Evolutionary conservation across 2,113 vertebrate genomes (phyloP).

Genomic region (Pelobates fuscus): DNA sequence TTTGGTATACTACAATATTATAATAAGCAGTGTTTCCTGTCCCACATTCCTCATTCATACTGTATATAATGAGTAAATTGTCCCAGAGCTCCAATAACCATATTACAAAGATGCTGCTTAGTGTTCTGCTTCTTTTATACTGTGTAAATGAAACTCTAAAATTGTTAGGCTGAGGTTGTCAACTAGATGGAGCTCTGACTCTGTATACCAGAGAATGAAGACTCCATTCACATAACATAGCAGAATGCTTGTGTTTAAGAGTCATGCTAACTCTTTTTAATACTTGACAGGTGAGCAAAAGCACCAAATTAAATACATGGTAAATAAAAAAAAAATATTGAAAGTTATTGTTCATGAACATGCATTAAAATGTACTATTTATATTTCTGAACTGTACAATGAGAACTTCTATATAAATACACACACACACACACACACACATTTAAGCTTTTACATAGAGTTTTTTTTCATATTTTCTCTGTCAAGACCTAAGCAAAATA

Average conservation of each 20-base stretch:
- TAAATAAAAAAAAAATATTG: no score
- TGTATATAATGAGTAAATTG: background rate
- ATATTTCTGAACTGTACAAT: no score
- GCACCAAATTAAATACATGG: no score
- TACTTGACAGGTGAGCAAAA: no score
- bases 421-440: no score
- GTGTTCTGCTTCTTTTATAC: background rate
- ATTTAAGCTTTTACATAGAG: no score
- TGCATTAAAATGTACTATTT: no score
- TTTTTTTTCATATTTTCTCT: no score
- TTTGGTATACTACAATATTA: background rate
- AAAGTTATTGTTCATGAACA: no score
- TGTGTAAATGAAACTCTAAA: background rate
- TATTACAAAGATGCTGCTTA: background rate
- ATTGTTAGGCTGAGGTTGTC: background rate
- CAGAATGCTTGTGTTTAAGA: background rate
- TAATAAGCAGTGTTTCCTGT: background rate
- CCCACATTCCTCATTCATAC: background rate
- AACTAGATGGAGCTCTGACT: slow-evolving; percentile 7
- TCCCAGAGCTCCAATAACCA: background rate
- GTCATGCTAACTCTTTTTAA: background rate
- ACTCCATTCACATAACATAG: background rate
- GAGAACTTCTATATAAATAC: no score
- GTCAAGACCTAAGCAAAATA: no score
- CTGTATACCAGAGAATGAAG: background rate